Conservation (phyloP, 1,140 invertebrate species). For the Centruroides sculpturatus region DNA sequence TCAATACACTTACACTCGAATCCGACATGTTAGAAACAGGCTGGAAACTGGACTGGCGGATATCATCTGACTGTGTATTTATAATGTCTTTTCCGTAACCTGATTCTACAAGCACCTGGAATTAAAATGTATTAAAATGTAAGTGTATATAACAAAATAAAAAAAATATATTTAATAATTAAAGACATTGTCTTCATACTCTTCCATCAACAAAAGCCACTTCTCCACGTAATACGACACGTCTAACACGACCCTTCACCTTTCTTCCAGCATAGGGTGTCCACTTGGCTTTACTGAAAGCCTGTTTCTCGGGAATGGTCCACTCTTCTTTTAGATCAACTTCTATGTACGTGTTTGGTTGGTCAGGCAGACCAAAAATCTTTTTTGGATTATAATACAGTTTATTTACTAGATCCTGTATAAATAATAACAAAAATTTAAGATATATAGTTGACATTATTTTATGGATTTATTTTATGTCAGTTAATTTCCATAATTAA, state of each 20-base stretch:
- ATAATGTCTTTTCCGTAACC: slow-evolving; percentile 80
- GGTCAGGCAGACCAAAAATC: slow-evolving; percentile 94
- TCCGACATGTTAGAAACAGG: too few species aligned
- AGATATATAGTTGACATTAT: too few species aligned
- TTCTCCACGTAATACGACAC: slow-evolving; percentile 88
- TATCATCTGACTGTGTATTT: neutral
- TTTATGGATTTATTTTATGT: too few species aligned
- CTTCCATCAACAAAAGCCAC: slow-evolving; percentile 92
- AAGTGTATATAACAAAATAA: slow-evolving; percentile 16
- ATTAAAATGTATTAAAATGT: neutral
- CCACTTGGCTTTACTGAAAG: slow-evolving; percentile 86
- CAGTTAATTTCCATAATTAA: too few species aligned
- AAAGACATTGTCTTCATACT: slow-evolving; percentile 26
- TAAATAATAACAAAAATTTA: slow-evolving; percentile 1
- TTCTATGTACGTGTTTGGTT: slow-evolving; percentile 92
- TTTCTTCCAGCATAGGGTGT: slow-evolving; percentile 88
- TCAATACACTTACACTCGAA: too few species aligned
- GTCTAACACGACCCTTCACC: slow-evolving; percentile 71
- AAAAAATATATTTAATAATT: slow-evolving; percentile 1
- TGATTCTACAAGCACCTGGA: slow-evolving; percentile 60
- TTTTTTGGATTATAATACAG: slow-evolving; percentile 83
- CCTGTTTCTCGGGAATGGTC: slow-evolving; percentile 62
- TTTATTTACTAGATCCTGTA: slow-evolving; percentile 68
- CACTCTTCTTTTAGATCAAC: slow-evolving; percentile 74
- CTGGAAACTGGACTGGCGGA: too few species aligned